phyloP scores from a whole-genome alignment of 2,113 vertebrate species.

The Elanus axillaris region DNA sequence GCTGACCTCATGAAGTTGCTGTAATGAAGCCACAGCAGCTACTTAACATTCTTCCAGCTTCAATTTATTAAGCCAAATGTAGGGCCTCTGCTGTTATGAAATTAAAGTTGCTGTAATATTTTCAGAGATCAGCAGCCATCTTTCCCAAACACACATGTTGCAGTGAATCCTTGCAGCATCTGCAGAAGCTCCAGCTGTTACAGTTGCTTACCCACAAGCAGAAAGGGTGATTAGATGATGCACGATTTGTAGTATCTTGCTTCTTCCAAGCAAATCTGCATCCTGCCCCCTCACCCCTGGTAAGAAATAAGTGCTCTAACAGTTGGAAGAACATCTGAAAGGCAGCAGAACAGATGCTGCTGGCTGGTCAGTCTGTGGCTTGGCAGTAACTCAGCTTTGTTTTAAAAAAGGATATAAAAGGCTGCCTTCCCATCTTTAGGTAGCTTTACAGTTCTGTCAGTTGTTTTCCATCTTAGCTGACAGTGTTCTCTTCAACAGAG shows the following conservation, averaged over 20 bases:
- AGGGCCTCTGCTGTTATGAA: neutral
- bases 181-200: neutral
- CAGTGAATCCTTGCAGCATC: neutral
- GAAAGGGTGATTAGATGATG: neutral
- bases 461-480: neutral
- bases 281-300: neutral
- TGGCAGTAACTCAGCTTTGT: neutral
- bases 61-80: neutral
- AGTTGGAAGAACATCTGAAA: neutral
- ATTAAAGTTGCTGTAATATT: neutral
- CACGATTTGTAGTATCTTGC: accelerated
- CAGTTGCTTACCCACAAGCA: neutral
- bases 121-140: neutral
- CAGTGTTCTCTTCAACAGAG: neutral
- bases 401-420: neutral
- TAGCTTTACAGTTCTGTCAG: neutral
- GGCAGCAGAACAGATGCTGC: neutral
- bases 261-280: neutral
- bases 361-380: neutral
- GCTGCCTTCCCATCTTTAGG: neutral
- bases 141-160: accelerated
- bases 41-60: neutral
- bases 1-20: neutral
- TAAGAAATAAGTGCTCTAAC: neutral
- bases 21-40: neutral